Evolutionary conservation across 1,140 invertebrate genomes (phyloP).

Genomic region (Homarus americanus): DNA sequence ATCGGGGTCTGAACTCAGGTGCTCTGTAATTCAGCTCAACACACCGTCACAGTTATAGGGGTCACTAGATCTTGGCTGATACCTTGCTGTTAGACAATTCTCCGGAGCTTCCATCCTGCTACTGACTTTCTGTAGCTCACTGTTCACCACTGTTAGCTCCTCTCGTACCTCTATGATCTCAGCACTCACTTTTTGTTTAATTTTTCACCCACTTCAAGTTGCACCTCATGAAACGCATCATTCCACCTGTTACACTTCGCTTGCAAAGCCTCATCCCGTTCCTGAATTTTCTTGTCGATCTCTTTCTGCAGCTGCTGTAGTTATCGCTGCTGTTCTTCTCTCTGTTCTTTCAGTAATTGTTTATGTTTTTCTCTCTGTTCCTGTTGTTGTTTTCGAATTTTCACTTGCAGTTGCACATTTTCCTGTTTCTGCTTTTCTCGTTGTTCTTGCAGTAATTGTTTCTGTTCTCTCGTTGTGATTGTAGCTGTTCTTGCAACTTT

Average conservation of each 20-base stretch:
- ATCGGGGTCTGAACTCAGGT: too few species aligned
- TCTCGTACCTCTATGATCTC: background rate
- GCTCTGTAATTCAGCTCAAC: too few species aligned
- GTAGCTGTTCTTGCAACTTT: too few species aligned
- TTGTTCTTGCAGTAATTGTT: too few species aligned
- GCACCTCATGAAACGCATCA: too few species aligned
- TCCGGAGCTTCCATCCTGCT: background rate
- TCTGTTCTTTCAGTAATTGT: background rate
- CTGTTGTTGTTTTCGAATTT: background rate
- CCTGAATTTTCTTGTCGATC: too few species aligned
- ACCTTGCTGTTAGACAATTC: background rate
- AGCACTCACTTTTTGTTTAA: background rate
- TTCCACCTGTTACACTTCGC: background rate
- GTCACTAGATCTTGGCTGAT: background rate
- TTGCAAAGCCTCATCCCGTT: too few species aligned
- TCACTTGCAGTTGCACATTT: too few species aligned
- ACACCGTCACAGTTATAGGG: too few species aligned
- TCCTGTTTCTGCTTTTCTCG: background rate
- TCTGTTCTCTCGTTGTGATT: too few species aligned
- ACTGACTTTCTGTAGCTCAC: background rate
- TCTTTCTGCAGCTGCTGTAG: background rate
- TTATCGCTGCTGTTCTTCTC: background rate
- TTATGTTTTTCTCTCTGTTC: background rate
- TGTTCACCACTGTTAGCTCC: background rate
- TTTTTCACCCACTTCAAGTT: too few species aligned